These are phyloP conservation scores for Oreochromis mossambicus DNA, from an alignment of 2,797 vertebrate genomes.

Conservation along the genomic window DNA sequence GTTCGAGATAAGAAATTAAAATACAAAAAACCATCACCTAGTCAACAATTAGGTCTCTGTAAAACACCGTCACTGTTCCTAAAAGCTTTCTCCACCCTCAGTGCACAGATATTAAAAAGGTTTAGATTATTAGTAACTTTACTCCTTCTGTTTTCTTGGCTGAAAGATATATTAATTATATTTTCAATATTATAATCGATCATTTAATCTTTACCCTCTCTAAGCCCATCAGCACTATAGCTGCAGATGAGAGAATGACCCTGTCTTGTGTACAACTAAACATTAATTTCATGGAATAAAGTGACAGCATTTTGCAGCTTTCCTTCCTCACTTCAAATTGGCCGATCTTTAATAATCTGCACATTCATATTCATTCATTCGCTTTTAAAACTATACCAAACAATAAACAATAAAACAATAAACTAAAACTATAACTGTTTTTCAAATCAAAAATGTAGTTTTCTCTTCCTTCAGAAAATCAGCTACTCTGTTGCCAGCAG, in stretches of 20 bases:
- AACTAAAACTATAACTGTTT: not conserved
- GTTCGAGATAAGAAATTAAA: rapidly evolving
- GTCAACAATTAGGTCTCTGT: not conserved
- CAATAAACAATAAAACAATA: too few species aligned
- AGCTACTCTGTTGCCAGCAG: not conserved
- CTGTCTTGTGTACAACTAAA: not conserved
- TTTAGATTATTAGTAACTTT: not conserved
- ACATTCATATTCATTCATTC: not conserved
- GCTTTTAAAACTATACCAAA: not conserved
- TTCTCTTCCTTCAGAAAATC: not conserved
- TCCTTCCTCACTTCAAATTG: not conserved
- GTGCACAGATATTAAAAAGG: not conserved
- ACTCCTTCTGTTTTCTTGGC: not conserved
- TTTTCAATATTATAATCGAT: too few species aligned
- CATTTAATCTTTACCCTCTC: not conserved
- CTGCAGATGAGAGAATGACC: not conserved
- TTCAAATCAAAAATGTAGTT: not conserved
- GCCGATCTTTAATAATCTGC: not conserved
- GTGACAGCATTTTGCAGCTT: not conserved
- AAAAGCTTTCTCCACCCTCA: not conserved
- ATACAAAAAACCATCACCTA: not conserved
- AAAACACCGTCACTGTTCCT: not conserved
- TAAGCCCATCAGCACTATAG: not conserved
- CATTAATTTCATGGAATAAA: not conserved
- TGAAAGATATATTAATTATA: too few species aligned